Conservation (phyloP, 1,140 invertebrate genomes). For the Heliconius hermathena region DNA sequence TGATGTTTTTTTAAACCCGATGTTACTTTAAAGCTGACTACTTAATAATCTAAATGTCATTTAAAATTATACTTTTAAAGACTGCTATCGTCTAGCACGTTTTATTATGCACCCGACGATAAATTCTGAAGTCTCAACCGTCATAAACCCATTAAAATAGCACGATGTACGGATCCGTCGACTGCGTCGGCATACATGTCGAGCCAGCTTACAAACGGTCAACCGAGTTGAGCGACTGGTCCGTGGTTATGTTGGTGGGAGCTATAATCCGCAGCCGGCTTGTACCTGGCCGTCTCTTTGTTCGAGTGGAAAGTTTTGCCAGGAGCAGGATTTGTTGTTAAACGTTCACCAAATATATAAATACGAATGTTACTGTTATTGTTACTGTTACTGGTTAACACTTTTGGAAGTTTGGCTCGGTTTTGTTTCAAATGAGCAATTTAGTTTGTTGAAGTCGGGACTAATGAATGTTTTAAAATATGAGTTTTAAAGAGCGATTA, state of each 20-base stretch:
- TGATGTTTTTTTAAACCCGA: conserved; percentile 48
- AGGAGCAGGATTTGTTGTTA: conserved; percentile 66
- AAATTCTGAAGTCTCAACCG: conserved; percentile 63
- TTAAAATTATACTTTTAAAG: conserved; percentile 36
- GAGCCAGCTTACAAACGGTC: conserved; percentile 38
- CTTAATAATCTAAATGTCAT: conserved; percentile 39
- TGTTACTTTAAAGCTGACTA: conserved; percentile 41
- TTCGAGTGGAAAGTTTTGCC: conserved; percentile 68
- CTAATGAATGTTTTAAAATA: neutral
- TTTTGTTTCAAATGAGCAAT: conserved; percentile 30
- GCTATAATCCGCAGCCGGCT: conserved; percentile 71
- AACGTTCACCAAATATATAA: conserved; percentile 53
- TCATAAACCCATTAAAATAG: conserved; percentile 74
- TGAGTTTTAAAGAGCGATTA: neutral
- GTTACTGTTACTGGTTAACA: conserved; percentile 47
- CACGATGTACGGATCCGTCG: conserved; percentile 45
- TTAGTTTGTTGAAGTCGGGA: conserved; percentile 34
- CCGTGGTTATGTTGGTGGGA: conserved; percentile 50
- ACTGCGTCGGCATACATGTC: conserved; percentile 38
- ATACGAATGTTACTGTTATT: conserved; percentile 47
- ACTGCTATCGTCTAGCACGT: conserved; percentile 48
- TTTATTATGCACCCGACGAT: conserved; percentile 46
- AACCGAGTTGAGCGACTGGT: conserved; percentile 48
- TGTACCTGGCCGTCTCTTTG: conserved; percentile 73
- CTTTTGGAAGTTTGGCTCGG: conserved; percentile 41